Evolutionary conservation across 2,797 vertebrate genomes (phyloP), one percentile per base, ranked within the genome.

Genomic region (Pogonophryne albipinna): DNA sequence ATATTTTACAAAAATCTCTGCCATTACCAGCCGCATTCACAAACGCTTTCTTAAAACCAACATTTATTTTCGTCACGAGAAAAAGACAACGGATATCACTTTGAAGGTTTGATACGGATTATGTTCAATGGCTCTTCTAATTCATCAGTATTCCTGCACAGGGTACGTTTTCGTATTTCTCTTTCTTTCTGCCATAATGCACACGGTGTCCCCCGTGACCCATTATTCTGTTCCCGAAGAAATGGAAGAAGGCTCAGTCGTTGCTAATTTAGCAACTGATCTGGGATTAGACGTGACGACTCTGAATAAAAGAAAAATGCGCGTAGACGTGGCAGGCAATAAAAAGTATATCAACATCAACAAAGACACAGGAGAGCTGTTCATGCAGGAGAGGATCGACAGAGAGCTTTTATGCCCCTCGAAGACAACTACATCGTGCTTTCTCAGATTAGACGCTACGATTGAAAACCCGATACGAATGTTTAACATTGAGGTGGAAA

Each of bases 301-400:
- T 1, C 50, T 95, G 2, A 64, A 58, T 20, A 51, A 10, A 51
- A 62, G 90, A 9, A 91, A 80, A n/a, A 85, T 94, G 51, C 85
- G 85, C 2, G 15, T 95, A 6, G 93, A 94, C 12, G 84, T 93
- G n/a, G n/a, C n/a, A 0, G 85, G 88, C 14, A 88, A 70, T 12
- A 88, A 66, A 19, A 91, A 84, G 77, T 87, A 90, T 80, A 57
- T 92, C 56, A 86, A 89, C 0, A 76, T 93, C 52, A 93, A 91
- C 82, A 89, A 90, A 88, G 87, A 87, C 4, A 93, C 82, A 0
- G 91, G 91, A 0, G 79, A 90, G 4, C 58, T 93, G 7, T 86
- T 74, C 8, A 58, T 96, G 13, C 80, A 78, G 2, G 92, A 94
- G 13, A 93, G 81, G n/a, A 91, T 95, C 6, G 95, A 96, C 23